Base-by-base conservation (phyloP, 23 tunicate species). In the Halocynthia aurantium region DNA sequence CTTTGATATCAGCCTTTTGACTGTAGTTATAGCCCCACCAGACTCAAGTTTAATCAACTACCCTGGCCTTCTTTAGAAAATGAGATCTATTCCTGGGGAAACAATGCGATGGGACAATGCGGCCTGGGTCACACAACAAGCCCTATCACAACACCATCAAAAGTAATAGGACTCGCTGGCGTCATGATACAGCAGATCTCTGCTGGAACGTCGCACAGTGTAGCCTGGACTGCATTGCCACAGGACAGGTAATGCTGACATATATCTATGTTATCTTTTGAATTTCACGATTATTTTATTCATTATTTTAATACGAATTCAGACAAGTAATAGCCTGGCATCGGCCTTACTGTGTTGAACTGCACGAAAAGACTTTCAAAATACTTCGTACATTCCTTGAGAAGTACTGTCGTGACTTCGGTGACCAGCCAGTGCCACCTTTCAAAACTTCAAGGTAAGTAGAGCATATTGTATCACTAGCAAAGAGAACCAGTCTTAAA, bases 91-190 rank as follows among this genome's bases (percentile, higher is more conserved):
- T 67, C 96, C 52, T 96, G 99, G 99, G 99, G 99, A n/a, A 96
- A 96, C 79, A 96, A 96, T 54, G 96, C 95, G 51, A 96, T 89
- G 91, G 99, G 99, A 6, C 99, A 96, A 63, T 96, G 99, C 55
- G 99, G 99, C 22, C 51, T 89, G 77, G 95, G 99, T 5, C 91
- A 85, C 52, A 80, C 93, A 53, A 89, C 81, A 74, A 91, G 96
- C 66, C 95, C 99, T 62, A 75, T 89, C 20, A 75, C 93, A 13
- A 72, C 93, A 10, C 99, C 99, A 49, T 82, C 91, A 7, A 70
- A 75, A 75, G 82, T 96, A 7, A 55, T 83, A n/a, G 83, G 79
- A 0, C 81, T 96, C 6, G 75, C 82, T 20, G 83, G 83, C 71
- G 70, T 76, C 52, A 73, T 73, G 76, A 67, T 96, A 20, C 87